phyloP scores from a whole-genome alignment of 2,888 invertebrate genomes.

The Saturnia japonica region DNA sequence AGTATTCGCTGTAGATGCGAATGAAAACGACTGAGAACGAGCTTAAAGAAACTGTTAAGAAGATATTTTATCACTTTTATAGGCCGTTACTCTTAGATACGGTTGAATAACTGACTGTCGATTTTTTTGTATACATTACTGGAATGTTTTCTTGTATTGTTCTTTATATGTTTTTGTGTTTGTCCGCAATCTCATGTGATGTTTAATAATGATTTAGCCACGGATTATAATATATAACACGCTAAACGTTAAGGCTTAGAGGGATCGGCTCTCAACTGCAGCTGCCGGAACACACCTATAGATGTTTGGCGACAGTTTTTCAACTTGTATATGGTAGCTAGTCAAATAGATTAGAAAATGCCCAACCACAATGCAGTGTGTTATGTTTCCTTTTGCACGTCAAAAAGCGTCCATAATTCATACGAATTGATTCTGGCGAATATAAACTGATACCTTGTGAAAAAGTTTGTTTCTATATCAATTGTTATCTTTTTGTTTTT shows the following conservation, averaged over 20 bases:
- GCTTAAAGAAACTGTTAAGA: constrained; percentile 66
- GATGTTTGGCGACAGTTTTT: too few relatives aligned
- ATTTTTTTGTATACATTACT: neutral
- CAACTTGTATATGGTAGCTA: too few relatives aligned
- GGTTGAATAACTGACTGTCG: neutral
- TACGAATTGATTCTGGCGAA: constrained; percentile 67
- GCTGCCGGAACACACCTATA: too few relatives aligned
- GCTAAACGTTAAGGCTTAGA: too few relatives aligned
- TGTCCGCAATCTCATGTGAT: too few relatives aligned
- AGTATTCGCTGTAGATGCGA: constrained; percentile 48
- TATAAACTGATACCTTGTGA: constrained; percentile 59
- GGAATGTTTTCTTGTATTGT: neutral
- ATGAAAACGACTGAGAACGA: constrained; percentile 45
- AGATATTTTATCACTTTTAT: constrained; percentile 81
- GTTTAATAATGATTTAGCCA: too few relatives aligned
- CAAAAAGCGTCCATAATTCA: constrained; percentile 67
- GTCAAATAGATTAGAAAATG: too few relatives aligned
- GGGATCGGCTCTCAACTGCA: too few relatives aligned
- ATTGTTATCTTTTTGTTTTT: neutral
- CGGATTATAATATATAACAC: too few relatives aligned
- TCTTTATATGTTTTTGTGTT: too few relatives aligned
- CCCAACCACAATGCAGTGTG: constrained; percentile 21
- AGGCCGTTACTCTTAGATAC: constrained; percentile 62
- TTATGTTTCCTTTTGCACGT: constrained; percentile 72
- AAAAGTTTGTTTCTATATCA: constrained; percentile 39